Percentiles rank a stretch among this genome's conserved stretches.
Evolutionary conservation across 2,888 invertebrate genomes (phyloP).

Genomic region (Xestia rhomboidea): DNA sequence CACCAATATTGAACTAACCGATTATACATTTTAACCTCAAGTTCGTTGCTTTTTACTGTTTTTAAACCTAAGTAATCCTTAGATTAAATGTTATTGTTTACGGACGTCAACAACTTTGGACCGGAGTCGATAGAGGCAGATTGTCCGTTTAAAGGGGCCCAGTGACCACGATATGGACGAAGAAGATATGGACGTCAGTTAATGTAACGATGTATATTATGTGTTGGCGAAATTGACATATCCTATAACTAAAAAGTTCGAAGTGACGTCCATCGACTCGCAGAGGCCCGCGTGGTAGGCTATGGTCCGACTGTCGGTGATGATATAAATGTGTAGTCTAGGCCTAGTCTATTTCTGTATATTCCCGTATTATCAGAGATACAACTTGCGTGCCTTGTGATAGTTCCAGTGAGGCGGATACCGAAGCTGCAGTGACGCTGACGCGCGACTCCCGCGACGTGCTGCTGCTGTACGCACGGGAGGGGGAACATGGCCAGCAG

Average conservation of each 20-base stretch:
- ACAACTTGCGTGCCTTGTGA: not conserved
- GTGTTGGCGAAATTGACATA: not conserved
- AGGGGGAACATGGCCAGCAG: slow-evolving; percentile 78
- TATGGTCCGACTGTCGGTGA: not conserved
- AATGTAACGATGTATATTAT: not conserved
- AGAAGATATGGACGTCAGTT: not conserved
- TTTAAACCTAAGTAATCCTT: not conserved
- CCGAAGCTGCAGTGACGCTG: slow-evolving; percentile 2
- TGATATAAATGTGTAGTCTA: not conserved
- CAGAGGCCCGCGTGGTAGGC: not conserved
- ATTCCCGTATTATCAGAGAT: too few species aligned
- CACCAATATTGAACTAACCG: not conserved
- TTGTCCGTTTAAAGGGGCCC: too few species aligned
- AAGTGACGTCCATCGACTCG: not conserved
- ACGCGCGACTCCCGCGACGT: slow-evolving; percentile 60
- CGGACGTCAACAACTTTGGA: not conserved
- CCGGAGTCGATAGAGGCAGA: too few species aligned
- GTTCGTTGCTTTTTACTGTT: not conserved
- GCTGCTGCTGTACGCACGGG: slow-evolving; percentile 87
- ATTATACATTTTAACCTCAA: not conserved
- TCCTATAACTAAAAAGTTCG: not conserved
- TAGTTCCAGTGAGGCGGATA: slow-evolving; percentile 31
- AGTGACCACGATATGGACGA: too few species aligned
- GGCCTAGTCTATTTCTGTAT: not conserved
- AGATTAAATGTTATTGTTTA: not conserved